Evolutionary conservation across 2,113 vertebrate genomes (phyloP).

Genomic region (Scytalopus superciliaris): DNA sequence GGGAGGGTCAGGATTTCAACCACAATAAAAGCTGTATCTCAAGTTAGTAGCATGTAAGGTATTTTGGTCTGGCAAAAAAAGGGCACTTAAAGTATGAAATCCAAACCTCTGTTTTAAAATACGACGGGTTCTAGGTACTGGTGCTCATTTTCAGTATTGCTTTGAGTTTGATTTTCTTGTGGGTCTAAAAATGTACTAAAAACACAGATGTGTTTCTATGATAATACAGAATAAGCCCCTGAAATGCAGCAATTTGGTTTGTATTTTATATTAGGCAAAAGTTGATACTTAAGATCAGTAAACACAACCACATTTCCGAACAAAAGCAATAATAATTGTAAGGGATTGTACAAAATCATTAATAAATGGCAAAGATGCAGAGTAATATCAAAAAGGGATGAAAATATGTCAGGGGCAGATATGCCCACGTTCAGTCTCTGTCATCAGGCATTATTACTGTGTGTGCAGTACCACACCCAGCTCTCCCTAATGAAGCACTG

Average conservation of each 20-base stretch:
- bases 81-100: not conserved
- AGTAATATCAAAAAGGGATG: not conserved
- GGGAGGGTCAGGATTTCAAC: not conserved
- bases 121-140: not conserved
- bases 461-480: not conserved
- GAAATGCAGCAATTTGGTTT: not conserved
- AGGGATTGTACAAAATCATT: not conserved
- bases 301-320: not conserved
- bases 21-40: not conserved
- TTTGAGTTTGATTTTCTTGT: not conserved
- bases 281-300: not conserved
- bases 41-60: not conserved
- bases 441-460: not conserved
- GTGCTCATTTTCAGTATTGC: not conserved
- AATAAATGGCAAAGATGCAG: not conserved
- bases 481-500: fast-evolving
- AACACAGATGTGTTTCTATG: not conserved
- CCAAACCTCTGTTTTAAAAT: not conserved
- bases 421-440: not conserved
- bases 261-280: not conserved
- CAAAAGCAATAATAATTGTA: not conserved
- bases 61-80: not conserved
- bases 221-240: not conserved
- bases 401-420: not conserved
- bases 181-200: not conserved